Evolutionary conservation across 2,797 vertebrate genomes (phyloP), one percentile per base, ranked within the genome.

Genomic region (Urocyon cinereoargenteus): DNA sequence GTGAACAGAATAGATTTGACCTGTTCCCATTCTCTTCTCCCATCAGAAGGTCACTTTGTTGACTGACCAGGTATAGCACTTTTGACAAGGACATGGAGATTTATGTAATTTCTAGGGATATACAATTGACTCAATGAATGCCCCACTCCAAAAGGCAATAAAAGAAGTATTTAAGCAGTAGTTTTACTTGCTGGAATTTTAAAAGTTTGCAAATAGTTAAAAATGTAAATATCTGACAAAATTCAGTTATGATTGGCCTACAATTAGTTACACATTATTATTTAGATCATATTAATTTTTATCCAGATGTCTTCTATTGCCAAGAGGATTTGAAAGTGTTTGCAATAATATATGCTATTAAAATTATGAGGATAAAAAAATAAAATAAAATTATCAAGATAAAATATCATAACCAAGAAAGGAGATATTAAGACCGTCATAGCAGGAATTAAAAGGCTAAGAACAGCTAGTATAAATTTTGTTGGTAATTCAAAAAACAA

Each of bases 181-280:
- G 66, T 88, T 83, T 86, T 12, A 86, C 64, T 22, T 31, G 40
- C 36, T 92, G 3, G 55, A 70, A 94, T 6, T 15, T 68, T 85
- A 94, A 53, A 70, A 62, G 3, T 87, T 22, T 79, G 22, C 34
- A 92, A 93, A 83, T 31, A 79, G 26, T 66, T 91, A 28, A 78
- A 89, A 95, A 86, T 85, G 36, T 34, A 79, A 87, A 79, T 89
- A 82, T 70, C n/a, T n/a, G 61, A 83, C 11, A 86, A 83, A 84
- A 59, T 16, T 73, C 34, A 90, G 16, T 61, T 81, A 31, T 22
- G 19, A 13, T 83, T 84, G 14, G 19, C 68, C 45, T 75, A 84
- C 7, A 86, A 7, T 53, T 75, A 22, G 40, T 68, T 77, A 16
- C 21, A 79, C 45, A 59, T 79, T 86, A 91, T 93, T 93, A 62